Evolutionary conservation across 2,888 invertebrate genomes (phyloP), one percentile per base, ranked within the genome.

Genomic region (Parasteatoda lunata): DNA sequence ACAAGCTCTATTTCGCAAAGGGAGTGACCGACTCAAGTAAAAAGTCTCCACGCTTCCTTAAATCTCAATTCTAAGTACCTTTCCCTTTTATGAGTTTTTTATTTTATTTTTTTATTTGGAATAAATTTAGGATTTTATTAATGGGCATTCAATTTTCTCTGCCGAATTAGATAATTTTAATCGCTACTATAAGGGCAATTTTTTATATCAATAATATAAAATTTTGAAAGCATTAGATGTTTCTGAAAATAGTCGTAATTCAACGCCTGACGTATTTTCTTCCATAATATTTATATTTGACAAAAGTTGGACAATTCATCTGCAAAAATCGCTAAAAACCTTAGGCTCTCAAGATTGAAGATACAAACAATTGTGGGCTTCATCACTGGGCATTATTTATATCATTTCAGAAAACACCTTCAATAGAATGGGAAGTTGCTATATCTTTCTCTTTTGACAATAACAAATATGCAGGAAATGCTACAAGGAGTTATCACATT

Each of bases 1-100:
- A 13, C 78, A 84, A 84, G 84, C 84, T 84, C 84, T 84, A 77
- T 84, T 84, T 78, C 72, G 69, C 84, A 78, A 68, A 66, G 15
- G 72, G 77, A 76, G 59, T 30, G 65, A 65, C n/a, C 71, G 69
- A 52, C 52, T 45, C 68, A 15, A 81, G 69, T 70, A 71, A 71
- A 72, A n/a, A 47, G 3, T 7, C 47, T 47, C 59, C 51, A 76
- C 81, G 81, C 81, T 68, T 64, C 15, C 49, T 30, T 30, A 30
- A 30, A 30, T 30, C 30, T 30, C 30, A 30, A 30, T 30, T 30
- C 30, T 30, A 30, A 30, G 30, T 30, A 30, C 30, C 30, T 30
- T 30, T 30, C 30, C 30, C 30, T 30, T 30, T 30, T 30, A 30
- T 30, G n/a, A 30, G 30, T 2, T 30, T 2, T 30, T 2, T 30